Conservation (phyloP, 2,888 invertebrate species). For the Anoncus sp. region DNA sequence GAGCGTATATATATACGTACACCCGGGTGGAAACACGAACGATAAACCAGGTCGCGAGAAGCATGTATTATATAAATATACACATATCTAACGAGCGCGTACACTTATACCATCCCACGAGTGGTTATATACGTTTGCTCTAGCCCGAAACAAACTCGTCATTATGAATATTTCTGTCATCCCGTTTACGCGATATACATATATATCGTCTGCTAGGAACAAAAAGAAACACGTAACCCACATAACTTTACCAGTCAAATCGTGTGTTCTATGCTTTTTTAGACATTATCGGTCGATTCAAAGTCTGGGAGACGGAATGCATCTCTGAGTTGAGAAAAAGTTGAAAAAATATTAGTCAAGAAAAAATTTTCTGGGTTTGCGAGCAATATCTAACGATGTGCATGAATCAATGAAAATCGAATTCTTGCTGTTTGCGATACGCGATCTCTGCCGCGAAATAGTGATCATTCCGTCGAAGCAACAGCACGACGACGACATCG, state of each 20-base stretch:
- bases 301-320: neutral
- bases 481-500: constrained; percentile 34
- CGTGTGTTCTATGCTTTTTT: neutral
- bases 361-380: neutral
- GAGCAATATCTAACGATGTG: constrained; percentile 17
- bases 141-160: constrained; percentile 33
- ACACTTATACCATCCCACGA: constrained; percentile 20
- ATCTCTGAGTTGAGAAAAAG: neutral
- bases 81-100: constrained; percentile 19
- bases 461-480: constrained; percentile 58
- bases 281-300: too few relatives aligned
- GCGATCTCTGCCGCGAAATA: constrained; percentile 53
- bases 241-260: constrained; percentile 27
- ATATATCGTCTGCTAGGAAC: constrained; percentile 34
- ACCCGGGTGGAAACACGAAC: constrained; percentile 62
- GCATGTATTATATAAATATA: constrained; percentile 41
- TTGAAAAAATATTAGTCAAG: neutral
- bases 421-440: constrained; percentile 39
- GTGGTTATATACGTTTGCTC: constrained; percentile 5
- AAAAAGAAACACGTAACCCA: constrained; percentile 20
- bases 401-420: constrained; percentile 54
- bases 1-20: constrained; percentile 56
- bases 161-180: constrained; percentile 35
- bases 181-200: neutral
- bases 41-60: constrained; percentile 65